Evolutionary conservation across 1,140 invertebrate genomes (phyloP).

Genomic region (Brachionus koreanus): DNA sequence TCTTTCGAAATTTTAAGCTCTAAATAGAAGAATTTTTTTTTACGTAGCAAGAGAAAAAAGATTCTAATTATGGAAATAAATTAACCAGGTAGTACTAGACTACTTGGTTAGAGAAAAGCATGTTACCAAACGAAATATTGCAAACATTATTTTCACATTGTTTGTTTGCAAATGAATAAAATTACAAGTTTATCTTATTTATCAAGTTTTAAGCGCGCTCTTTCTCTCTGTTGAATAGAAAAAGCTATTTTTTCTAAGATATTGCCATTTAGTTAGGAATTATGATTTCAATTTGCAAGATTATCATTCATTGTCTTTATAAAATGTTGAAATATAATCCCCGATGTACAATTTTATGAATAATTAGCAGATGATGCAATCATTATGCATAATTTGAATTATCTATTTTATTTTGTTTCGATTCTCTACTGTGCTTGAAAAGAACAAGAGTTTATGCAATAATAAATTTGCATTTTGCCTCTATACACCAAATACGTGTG

Average conservation of each 20-base stretch:
- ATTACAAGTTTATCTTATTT: conserved; percentile 18
- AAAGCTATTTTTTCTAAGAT: background rate
- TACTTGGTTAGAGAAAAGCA: background rate
- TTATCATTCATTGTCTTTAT: background rate
- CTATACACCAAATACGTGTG: background rate
- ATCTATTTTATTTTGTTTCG: background rate
- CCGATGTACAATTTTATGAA: background rate
- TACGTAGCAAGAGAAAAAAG: background rate
- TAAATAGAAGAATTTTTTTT: background rate
- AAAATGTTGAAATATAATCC: background rate
- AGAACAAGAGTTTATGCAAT: background rate
- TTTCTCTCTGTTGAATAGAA: background rate
- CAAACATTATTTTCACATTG: conserved; percentile 6
- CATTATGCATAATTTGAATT: background rate
- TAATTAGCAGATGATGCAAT: background rate
- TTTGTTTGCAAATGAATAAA: conserved; percentile 23
- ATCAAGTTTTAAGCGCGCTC: background rate
- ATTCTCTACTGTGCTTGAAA: background rate
- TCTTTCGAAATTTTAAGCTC: conserved; percentile 29
- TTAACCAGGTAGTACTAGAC: background rate
- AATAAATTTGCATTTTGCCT: background rate
- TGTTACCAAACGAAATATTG: background rate
- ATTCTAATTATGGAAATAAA: background rate
- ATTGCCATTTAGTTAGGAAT: background rate
- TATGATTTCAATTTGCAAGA: background rate